Base-by-base conservation (phyloP, 2,888 invertebrate species). In the Chaetogeoica ovagalla region DNA sequence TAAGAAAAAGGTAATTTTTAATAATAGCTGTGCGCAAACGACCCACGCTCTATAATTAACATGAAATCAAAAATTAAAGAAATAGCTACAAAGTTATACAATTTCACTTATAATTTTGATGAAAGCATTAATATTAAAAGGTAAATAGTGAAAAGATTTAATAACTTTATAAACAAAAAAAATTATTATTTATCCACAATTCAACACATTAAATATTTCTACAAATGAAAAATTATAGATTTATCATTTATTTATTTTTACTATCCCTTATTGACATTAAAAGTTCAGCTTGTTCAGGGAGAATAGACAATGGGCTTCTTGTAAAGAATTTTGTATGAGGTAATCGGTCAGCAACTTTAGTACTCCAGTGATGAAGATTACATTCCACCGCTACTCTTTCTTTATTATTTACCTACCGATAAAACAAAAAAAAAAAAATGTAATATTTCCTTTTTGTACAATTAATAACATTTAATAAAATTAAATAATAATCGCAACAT, bases 321-420 rank as follows among this genome's bases (percentile, higher is more conserved):
- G 88, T 88, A 90, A 91, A 91, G 85, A 89, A 86, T 23, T 83
- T 83, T 3, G 87, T 86, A 82, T 87, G 87, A 7, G 89, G 89
- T 83, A 93, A 84, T 81, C 90, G 88, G 7, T 93, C 90, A 59
- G 88, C 86, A 5, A 88, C 85, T 83, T 91, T 89, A 7, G 90
- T 90, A 81, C 91, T 90, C 91, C 92, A 93, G 85, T 96, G 96
- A 85, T 92, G 91, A 76, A 96, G 89, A 83, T 91, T 88, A 85
- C 94, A 95, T 82, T 92, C 89, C 0, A 96, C 91, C 82, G 90
- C 89, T 0, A 91, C 91, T 84, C 89, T 89, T 86, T 95, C 95
- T 68, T 86, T 87, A 72, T 91, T 90, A 85, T 94, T 94, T 81
- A 94, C 89, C 92, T 92, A 85, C 37, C 30, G 30, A 87, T 30